Conservation (phyloP, 1,140 invertebrate species). For the Galleria mellonella region DNA sequence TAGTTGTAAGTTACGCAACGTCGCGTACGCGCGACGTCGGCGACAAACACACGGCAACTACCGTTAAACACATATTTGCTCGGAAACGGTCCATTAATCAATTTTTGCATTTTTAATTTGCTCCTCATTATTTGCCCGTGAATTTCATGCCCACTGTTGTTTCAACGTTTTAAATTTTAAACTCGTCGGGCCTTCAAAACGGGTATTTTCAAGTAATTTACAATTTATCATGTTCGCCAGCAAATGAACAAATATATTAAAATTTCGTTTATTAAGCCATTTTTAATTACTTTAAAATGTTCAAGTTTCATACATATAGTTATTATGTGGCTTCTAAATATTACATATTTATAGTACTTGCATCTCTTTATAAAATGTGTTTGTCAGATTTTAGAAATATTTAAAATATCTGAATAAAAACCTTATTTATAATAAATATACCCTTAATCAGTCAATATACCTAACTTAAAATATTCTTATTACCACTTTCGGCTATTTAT, state of each 20-base stretch:
- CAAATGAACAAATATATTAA: conserved; percentile 73
- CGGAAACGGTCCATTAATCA: conserved; percentile 67
- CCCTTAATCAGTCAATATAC: too few species aligned
- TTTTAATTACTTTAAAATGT: conserved; percentile 68
- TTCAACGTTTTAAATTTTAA: conserved; percentile 64
- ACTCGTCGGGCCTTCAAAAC: conserved; percentile 49
- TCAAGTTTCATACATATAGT: conserved; percentile 64
- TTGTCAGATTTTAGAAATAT: too few species aligned
- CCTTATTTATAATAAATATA: too few species aligned
- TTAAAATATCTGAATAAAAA: too few species aligned
- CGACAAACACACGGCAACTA: conserved; percentile 24
- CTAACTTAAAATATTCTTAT: too few species aligned
- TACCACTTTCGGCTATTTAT: too few species aligned
- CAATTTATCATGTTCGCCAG: conserved; percentile 68
- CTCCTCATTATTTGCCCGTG: conserved; percentile 68
- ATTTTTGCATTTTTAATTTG: conserved; percentile 73
- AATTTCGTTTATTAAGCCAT: conserved; percentile 69
- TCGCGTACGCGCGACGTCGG: too few species aligned
- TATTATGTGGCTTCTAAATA: conserved; percentile 49
- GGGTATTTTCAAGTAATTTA: conserved; percentile 69
- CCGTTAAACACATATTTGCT: conserved; percentile 64
- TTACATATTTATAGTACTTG: too few species aligned
- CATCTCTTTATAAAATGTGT: too few species aligned
- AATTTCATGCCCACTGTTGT: conserved; percentile 65
- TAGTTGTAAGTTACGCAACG: too few species aligned